Percentiles rank a stretch among this genome's conserved stretches.
Conservation (phyloP, 2,113 vertebrate genomes). For the Promerops cafer region DNA sequence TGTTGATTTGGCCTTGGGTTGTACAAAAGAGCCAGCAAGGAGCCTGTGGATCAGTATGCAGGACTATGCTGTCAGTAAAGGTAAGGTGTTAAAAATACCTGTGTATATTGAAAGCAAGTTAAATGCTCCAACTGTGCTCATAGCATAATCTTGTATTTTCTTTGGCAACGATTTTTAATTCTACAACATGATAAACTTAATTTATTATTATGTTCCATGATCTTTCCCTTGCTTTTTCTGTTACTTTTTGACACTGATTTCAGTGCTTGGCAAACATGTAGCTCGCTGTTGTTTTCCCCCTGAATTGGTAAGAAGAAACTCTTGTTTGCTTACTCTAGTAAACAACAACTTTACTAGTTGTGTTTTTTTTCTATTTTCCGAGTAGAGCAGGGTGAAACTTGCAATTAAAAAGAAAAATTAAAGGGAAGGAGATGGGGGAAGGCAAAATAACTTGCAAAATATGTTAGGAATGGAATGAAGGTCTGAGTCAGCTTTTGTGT, state of each 20-base stretch:
- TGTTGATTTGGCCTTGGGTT: constrained; percentile 90
- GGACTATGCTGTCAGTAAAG: constrained; percentile 96
- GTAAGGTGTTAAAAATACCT: constrained; percentile 53
- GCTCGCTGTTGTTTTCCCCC: background rate
- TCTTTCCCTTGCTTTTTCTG: background rate
- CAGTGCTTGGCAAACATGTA: background rate
- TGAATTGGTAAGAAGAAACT: background rate
- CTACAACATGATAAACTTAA: background rate
- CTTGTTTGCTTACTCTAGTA: background rate
- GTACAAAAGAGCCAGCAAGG: constrained; percentile 90
- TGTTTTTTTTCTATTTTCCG: background rate
- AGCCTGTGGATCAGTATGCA: constrained; percentile 97
- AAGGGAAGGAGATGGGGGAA: background rate
- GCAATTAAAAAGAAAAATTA: background rate
- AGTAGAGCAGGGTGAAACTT: background rate
- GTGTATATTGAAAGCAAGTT: background rate
- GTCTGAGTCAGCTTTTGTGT: background rate
- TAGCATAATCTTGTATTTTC: background rate
- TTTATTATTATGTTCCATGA: background rate
- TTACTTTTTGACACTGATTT: background rate
- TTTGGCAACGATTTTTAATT: background rate
- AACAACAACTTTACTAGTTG: too few species aligned
- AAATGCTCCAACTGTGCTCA: background rate
- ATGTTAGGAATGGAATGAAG: background rate
- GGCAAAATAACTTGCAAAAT: background rate